These are phyloP conservation scores for Ptilorrhoa leucosticta DNA, from an alignment of 2,113 vertebrate species.

Conservation along the genomic window DNA sequence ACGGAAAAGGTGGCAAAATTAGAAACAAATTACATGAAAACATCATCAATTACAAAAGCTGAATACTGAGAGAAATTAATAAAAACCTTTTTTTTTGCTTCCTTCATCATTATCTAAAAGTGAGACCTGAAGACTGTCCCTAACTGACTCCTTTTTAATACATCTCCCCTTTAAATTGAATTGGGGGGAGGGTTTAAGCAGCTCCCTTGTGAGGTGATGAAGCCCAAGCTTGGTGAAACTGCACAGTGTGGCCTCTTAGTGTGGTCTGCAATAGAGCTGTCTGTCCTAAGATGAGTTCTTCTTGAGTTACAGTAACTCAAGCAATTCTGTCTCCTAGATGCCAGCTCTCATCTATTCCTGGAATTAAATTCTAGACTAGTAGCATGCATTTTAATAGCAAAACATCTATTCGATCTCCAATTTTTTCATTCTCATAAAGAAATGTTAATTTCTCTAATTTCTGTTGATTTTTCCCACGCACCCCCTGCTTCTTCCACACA, in stretches of 20 bases:
- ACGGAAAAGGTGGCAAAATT: neutral
- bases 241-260: neutral
- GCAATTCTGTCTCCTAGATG: neutral
- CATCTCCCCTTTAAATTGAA: neutral
- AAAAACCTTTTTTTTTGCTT: rapidly evolving
- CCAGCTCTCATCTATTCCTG: neutral
- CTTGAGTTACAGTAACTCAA: neutral
- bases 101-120: neutral
- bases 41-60: neutral
- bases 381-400: neutral
- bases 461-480: neutral
- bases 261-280: neutral
- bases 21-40: neutral
- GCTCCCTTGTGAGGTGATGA: neutral
- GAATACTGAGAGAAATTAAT: neutral
- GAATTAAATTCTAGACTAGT: neutral
- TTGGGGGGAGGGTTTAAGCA: neutral
- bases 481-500: neutral
- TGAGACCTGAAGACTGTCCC: neutral
- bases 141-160: neutral
- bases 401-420: neutral
- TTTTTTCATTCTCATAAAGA: neutral
- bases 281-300: neutral
- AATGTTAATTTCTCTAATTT: neutral
- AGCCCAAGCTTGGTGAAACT: neutral